Percentiles rank a stretch among this genome's conserved stretches.
Evolutionary conservation across 2,797 vertebrate genomes (phyloP).

Genomic region (Erithacus rubecula): DNA sequence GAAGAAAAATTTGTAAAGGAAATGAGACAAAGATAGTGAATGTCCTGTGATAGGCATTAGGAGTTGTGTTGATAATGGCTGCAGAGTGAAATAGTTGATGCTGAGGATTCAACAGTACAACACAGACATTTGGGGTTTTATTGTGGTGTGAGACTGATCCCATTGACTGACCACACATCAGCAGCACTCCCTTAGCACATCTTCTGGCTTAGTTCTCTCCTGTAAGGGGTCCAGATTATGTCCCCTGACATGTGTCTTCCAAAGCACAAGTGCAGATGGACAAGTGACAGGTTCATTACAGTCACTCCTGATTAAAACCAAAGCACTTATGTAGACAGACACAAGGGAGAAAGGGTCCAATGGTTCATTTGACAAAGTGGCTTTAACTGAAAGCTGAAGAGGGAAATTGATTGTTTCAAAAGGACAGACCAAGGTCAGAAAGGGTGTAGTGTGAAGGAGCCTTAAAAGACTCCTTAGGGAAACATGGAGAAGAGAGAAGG

Average conservation of each 20-base stretch:
- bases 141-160: background rate
- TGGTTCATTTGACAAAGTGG: background rate
- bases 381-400: background rate
- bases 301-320: background rate
- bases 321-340: background rate
- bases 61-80: background rate
- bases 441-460: background rate
- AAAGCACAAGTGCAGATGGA: background rate
- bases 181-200: background rate
- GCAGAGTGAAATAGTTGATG: background rate
- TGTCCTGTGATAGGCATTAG: background rate
- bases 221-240: background rate
- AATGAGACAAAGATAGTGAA: background rate
- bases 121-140: background rate
- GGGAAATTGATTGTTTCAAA: background rate
- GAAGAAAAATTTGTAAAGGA: background rate
- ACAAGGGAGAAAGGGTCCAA: background rate
- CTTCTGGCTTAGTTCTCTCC: background rate
- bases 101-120: background rate
- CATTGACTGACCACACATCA: background rate
- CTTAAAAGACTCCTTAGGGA: background rate
- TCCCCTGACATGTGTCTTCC: background rate
- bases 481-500: background rate
- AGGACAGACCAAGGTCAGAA: background rate
- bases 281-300: background rate